These are phyloP conservation scores for Entomobrya multifasciata DNA, from an alignment of 2,888 invertebrate genomes.

Conservation along the genomic window DNA sequence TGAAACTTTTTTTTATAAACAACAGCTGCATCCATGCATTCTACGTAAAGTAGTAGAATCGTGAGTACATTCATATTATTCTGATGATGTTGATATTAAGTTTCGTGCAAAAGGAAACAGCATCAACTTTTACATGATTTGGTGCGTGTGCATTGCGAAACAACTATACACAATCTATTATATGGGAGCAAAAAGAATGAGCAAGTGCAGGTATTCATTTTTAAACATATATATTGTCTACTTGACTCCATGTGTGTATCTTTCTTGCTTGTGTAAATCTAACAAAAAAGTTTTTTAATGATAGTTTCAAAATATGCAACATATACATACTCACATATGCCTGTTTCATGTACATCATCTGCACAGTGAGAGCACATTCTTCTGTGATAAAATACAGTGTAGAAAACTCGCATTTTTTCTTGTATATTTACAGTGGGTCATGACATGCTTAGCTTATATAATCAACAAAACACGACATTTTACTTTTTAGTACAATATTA, in stretches of 20 bases:
- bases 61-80: too few relatives aligned
- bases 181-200: too few relatives aligned
- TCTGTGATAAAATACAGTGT: neutral
- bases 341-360: neutral
- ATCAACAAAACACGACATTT: conserved; percentile 10
- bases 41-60: too few relatives aligned
- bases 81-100: too few relatives aligned
- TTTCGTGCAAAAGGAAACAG: too few relatives aligned
- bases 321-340: too few relatives aligned
- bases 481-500: too few relatives aligned
- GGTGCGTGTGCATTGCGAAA: neutral
- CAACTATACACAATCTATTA: too few relatives aligned
- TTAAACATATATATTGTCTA: too few relatives aligned
- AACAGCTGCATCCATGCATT: conserved; percentile 40
- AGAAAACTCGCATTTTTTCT: conserved; percentile 5
- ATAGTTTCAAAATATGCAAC: too few relatives aligned
- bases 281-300: neutral
- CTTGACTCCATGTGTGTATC: too few relatives aligned
- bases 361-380: neutral
- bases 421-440: conserved; percentile 5
- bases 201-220: too few relatives aligned
- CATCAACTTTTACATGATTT: neutral
- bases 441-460: conserved; percentile 9
- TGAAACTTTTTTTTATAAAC: conserved; percentile 27
- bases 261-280: conserved; percentile 2